Evolutionary conservation across 2,888 invertebrate species (phyloP), one percentile per base, ranked within the genome.

Genomic region (Meloe dianella): DNA sequence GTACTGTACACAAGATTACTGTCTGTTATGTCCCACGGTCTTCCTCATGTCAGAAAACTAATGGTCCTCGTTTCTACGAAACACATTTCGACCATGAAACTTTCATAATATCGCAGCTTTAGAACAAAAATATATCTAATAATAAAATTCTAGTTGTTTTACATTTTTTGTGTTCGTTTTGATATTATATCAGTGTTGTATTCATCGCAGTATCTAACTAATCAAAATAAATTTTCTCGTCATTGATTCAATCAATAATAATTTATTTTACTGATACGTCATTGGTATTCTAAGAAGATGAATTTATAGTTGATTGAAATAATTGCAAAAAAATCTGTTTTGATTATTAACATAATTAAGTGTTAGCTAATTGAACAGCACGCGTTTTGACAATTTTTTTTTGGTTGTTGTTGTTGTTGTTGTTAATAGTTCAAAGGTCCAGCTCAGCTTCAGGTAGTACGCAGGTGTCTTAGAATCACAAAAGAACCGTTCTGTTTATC

Each of bases 1-100:
- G 75, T 74, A 72, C 71, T 74, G 74, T 73, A 71, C 73, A 74
- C 73, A 66, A 69, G 69, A 69, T 64, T 69, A 41, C 61, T 66
- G 64, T 69, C 68, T 63, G 51, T 51, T 58, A 63, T 69, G 64
- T 69, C 69, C 69, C 69, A 69, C 69, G 69, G 69, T 69, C 69
- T 66, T 69, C 66, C 66, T 66, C 30, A 63, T 68, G 65, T 68
- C 64, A 57, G 61, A 63, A 69, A 66, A 69, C 61, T 69, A 69
- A 69, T 69, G 69, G 61, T 54, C 64, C 56, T 20, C 69, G 57
- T 61, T 66, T 69, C 69, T 47, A 41, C 59, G 66, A 69, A 69
- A 69, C 63, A 66, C 65, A 63, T 66, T 68, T 65, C 63, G 61
- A 65, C 65, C 68, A 68, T 68, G 62, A 68, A 65, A 65, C 60